Evolutionary conservation across 2,797 vertebrate species (phyloP).

Genomic region (Betta splendens): DNA sequence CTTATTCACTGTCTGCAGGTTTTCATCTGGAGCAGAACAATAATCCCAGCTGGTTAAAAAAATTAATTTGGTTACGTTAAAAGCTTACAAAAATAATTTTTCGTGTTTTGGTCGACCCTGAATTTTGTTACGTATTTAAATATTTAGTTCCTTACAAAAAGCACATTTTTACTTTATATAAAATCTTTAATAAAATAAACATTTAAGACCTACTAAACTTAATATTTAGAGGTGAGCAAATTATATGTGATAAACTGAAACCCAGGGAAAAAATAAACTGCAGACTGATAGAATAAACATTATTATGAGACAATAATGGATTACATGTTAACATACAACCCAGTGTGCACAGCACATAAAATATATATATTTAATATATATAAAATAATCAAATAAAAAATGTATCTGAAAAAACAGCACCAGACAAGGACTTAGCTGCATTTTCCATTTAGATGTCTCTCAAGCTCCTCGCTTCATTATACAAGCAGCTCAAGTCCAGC

Average conservation of each 20-base stretch:
- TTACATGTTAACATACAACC: not conserved
- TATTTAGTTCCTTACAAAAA: not conserved
- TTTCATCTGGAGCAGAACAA: not conserved
- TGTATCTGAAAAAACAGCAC: slow-evolving; percentile 9
- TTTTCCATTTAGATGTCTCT: slow-evolving; percentile 40
- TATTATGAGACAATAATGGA: not conserved
- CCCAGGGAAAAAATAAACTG: not conserved
- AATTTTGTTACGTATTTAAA: not conserved
- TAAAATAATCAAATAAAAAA: slow-evolving; percentile 7
- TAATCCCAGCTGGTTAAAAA: not conserved
- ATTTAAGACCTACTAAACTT: not conserved
- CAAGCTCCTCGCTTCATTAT: slow-evolving; percentile 41
- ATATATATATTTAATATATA: slow-evolving; percentile 1
- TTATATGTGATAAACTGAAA: slow-evolving; percentile 15
- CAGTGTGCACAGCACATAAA: not conserved
- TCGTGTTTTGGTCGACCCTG: too few species aligned
- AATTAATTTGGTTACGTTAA: slow-evolving; percentile 18
- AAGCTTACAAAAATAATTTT: too few species aligned
- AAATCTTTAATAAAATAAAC: too few species aligned
- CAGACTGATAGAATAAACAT: slow-evolving; percentile 3
- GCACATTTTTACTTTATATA: too few species aligned
- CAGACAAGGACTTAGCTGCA: slow-evolving; percentile 9
- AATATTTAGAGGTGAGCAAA: not conserved
- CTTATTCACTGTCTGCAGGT: slow-evolving; percentile 68
- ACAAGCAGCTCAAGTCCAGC: slow-evolving; percentile 40